Evolutionary conservation across 2,888 invertebrate genomes (phyloP).

Genomic region (Scelioninae gen. 2): DNA sequence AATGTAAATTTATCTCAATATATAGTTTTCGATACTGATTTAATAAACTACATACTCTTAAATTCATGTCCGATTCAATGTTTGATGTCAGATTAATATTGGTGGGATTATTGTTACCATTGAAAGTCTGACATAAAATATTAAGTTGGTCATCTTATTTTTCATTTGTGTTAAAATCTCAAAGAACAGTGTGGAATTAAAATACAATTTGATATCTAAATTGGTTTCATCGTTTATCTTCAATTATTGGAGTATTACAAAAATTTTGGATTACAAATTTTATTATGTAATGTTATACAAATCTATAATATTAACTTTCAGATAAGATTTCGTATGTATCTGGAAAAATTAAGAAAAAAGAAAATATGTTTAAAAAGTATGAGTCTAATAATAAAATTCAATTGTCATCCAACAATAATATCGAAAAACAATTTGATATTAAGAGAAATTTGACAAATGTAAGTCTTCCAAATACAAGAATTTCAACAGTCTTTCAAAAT

Average conservation of each 20-base stretch:
- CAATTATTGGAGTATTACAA: background rate
- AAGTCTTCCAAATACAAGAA: slow-evolving; percentile 6
- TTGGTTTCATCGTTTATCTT: too few relatives aligned
- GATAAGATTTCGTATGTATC: background rate
- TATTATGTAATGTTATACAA: background rate
- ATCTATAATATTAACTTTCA: background rate
- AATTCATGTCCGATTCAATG: too few relatives aligned
- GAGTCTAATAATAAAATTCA: background rate
- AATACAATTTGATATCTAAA: too few relatives aligned
- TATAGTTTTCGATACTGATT: too few relatives aligned
- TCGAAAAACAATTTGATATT: background rate
- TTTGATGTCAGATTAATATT: too few relatives aligned
- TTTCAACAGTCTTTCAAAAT: slow-evolving; percentile 38
- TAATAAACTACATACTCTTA: too few relatives aligned
- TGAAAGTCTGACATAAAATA: too few relatives aligned
- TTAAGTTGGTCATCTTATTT: too few relatives aligned
- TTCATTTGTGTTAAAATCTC: too few relatives aligned
- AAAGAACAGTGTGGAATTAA: too few relatives aligned
- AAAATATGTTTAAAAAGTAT: background rate
- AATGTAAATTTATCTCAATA: too few relatives aligned
- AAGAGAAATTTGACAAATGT: background rate
- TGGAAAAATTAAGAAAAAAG: background rate
- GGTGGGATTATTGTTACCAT: too few relatives aligned
- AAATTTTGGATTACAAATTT: background rate
- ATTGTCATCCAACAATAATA: background rate